Evolutionary conservation across 2,113 vertebrate genomes (phyloP).

Genomic region (Cyphomyrus discorhynchus): DNA sequence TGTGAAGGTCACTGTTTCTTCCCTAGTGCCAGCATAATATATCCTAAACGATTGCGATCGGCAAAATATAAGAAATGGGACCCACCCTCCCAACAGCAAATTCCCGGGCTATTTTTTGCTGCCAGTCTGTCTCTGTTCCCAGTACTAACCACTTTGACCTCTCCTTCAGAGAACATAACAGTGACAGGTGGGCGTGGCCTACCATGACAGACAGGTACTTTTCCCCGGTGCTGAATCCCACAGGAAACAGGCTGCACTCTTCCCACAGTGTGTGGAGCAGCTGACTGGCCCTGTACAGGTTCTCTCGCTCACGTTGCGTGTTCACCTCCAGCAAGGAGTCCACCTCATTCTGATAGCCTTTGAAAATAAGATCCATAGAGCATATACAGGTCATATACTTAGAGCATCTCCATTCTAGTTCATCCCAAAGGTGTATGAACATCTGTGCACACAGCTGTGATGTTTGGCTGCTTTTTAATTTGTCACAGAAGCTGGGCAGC

Average conservation of each 20-base stretch:
- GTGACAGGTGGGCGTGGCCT: slow-evolving; percentile 21
- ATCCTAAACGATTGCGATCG: neutral
- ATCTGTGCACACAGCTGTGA: neutral
- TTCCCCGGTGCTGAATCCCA: slow-evolving; percentile 62
- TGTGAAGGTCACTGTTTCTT: neutral
- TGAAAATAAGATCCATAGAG: neutral
- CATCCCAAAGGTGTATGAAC: neutral
- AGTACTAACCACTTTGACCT: neutral
- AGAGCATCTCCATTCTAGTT: too few relatives aligned
- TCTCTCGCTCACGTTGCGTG: slow-evolving; percentile 66
- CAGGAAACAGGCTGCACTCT: slow-evolving; percentile 76
- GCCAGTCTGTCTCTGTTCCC: neutral
- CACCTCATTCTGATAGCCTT: slow-evolving; percentile 84
- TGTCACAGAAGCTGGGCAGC: too few relatives aligned
- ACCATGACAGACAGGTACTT: slow-evolving; percentile 84
- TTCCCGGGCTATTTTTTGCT: neutral
- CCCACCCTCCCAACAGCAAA: neutral
- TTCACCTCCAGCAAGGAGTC: slow-evolving; percentile 77
- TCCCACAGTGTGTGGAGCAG: slow-evolving; percentile 71
- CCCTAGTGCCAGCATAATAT: neutral
- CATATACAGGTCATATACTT: neutral
- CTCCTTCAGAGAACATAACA: neutral
- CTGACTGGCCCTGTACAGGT: slow-evolving; percentile 63
- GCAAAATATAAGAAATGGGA: neutral
- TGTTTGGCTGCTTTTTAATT: neutral